These are phyloP conservation scores for Sebastes hopkinsi DNA, from an alignment of 2,797 vertebrate species.

Conservation along the genomic window DNA sequence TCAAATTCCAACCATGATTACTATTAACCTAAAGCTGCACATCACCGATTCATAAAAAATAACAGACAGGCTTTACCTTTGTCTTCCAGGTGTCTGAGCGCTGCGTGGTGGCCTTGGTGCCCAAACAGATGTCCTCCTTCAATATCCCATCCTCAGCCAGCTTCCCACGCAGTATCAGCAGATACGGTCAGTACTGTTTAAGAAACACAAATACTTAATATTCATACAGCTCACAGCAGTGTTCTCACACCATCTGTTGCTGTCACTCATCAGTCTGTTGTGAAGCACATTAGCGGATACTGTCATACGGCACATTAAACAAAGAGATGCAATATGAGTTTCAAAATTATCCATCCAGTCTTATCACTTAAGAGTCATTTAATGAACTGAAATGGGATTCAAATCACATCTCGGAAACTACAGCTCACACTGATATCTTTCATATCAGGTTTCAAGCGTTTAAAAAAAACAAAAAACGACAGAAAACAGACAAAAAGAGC, in stretches of 20 bases:
- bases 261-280: slow-evolving; percentile 15
- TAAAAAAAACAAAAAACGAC: not conserved
- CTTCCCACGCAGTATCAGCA: slow-evolving; percentile 96
- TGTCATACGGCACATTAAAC: slow-evolving; percentile 1
- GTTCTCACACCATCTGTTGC: slow-evolving; percentile 41
- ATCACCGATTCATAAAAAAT: not conserved
- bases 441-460: not conserved
- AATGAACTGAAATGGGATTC: not conserved
- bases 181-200: slow-evolving; percentile 89
- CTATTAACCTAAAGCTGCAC: slow-evolving; percentile 5
- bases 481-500: not conserved
- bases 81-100: slow-evolving; percentile 92
- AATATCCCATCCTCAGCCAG: slow-evolving; percentile 96
- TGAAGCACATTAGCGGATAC: not conserved
- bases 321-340: not conserved
- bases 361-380: not conserved
- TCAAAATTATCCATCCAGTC: not conserved
- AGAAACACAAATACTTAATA: slow-evolving; percentile 25
- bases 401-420: not conserved
- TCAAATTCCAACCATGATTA: slow-evolving; percentile 1
- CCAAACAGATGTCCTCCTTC: slow-evolving; percentile 98
- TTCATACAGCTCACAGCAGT: slow-evolving; percentile 6
- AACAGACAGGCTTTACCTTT: slow-evolving; percentile 23
- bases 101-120: slow-evolving; percentile 95
- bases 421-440: not conserved